phyloP scores from a whole-genome alignment of 1,140 invertebrate genomes.

The Rhagoletis zephyria region DNA sequence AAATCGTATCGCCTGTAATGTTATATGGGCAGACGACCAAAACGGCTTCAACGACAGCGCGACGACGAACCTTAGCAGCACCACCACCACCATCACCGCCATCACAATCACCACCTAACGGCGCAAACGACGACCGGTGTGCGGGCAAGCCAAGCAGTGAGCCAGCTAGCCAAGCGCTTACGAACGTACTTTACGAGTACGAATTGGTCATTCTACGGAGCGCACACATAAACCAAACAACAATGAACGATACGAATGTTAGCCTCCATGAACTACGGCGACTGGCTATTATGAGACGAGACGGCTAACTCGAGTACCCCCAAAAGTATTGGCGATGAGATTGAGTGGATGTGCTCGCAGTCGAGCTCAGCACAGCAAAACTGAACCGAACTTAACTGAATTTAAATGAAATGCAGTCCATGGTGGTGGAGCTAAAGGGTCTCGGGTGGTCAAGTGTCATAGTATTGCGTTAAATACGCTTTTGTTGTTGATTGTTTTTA shows the following conservation, averaged over 20 bases:
- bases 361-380: slow-evolving; percentile 3
- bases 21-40: slow-evolving; percentile 42
- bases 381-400: slow-evolving; percentile 15
- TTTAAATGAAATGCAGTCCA: background rate
- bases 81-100: slow-evolving; percentile 3
- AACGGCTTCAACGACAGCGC: slow-evolving; percentile 29
- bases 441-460: slow-evolving; percentile 18
- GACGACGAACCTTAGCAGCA: slow-evolving; percentile 35
- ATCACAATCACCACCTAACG: slow-evolving; percentile 26
- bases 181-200: slow-evolving; percentile 43
- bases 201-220: slow-evolving; percentile 49
- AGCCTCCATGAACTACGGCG: slow-evolving; percentile 10
- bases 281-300: background rate
- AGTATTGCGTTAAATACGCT: background rate
- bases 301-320: background rate
- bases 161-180: slow-evolving; percentile 13
- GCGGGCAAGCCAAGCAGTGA: slow-evolving; percentile 8
- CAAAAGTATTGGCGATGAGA: slow-evolving; percentile 1
- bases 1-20: slow-evolving; percentile 49
- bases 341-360: background rate
- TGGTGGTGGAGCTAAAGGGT: background rate
- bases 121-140: slow-evolving; percentile 24
- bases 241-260: slow-evolving; percentile 22
- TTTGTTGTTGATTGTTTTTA: background rate
- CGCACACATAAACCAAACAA: slow-evolving; percentile 28